phyloP scores from a whole-genome alignment of 2,797 vertebrate species.

The Avahi laniger region DNA sequence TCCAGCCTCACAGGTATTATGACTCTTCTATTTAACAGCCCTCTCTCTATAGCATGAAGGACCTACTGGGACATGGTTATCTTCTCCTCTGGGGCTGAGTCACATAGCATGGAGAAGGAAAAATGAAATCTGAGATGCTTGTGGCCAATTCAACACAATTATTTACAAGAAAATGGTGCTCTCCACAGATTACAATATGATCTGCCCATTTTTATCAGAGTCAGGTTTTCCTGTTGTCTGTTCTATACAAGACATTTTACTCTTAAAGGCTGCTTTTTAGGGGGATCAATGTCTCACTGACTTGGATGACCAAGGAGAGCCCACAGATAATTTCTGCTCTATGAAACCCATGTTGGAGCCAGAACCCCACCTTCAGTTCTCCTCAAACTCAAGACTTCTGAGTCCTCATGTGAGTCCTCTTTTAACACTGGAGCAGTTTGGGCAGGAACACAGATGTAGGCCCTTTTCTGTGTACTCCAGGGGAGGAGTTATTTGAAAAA shows the following conservation, averaged over 20 bases:
- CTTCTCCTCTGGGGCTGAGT: background rate
- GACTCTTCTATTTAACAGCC: background rate
- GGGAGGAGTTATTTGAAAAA: background rate
- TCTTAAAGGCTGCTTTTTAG: background rate
- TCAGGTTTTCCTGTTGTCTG: background rate
- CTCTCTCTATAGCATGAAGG: background rate
- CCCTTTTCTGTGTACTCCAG: background rate
- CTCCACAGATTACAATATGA: background rate
- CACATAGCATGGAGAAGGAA: background rate
- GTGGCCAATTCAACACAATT: background rate
- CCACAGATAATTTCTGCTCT: background rate
- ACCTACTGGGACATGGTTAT: background rate
- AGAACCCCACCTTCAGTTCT: background rate
- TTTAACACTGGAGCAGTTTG: background rate
- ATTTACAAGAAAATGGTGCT: background rate
- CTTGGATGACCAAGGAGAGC: too few species aligned
- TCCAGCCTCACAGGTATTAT: background rate
- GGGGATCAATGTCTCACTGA: background rate
- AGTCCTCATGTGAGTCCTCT: background rate
- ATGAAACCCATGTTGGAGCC: rapidly evolving
- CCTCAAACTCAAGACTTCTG: background rate
- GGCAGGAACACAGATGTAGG: background rate
- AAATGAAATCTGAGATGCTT: background rate
- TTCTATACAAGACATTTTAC: background rate
- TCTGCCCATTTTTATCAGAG: background rate